A percentile compares a stretch with the other conserved stretches of the same genome.
These are phyloP conservation scores for Hippopotamyrus pictus DNA, from an alignment of 2,797 vertebrate genomes.

Conservation along the genomic window DNA sequence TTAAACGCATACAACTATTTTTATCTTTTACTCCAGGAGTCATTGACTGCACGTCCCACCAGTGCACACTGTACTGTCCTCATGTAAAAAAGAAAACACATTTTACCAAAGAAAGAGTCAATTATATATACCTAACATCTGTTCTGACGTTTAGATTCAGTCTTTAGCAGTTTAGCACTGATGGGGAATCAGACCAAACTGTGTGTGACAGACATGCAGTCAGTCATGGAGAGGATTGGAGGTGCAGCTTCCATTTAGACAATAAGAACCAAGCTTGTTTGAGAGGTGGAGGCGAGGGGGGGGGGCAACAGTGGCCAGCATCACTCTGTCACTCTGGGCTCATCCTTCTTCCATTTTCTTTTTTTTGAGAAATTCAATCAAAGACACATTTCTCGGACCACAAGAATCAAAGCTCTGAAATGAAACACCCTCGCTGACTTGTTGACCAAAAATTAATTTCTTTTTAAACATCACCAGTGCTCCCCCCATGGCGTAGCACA, in stretches of 20 bases:
- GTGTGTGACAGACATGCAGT: background rate
- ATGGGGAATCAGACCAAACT: background rate
- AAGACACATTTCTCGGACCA: background rate
- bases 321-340: background rate
- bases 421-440: background rate
- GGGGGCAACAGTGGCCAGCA: background rate
- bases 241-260: background rate
- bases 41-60: background rate
- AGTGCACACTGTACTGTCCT: background rate
- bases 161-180: background rate
- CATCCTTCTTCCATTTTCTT: background rate
- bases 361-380: background rate
- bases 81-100: background rate
- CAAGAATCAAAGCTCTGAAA: background rate
- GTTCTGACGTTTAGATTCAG: background rate
- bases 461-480: background rate
- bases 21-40: background rate
- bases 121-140: background rate
- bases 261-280: background rate
- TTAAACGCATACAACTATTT: background rate
- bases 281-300: background rate
- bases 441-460: background rate
- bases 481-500: background rate
- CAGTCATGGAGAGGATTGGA: background rate
- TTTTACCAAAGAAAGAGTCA: background rate